Conservation (phyloP, 92 coral and sea anemone species). For the Bergia sp. region DNA sequence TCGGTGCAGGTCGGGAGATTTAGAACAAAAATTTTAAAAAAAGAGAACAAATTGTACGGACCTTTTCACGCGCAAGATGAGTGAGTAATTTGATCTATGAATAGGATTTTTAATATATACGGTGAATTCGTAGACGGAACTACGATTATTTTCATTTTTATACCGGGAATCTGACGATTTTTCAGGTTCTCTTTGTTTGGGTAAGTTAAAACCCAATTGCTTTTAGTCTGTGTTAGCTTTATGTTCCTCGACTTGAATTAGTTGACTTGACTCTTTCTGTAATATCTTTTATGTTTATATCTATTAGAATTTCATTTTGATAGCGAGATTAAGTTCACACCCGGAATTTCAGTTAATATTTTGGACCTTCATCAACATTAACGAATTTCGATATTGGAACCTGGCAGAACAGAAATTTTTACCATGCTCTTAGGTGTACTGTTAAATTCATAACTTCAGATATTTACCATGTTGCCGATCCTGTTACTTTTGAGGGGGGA, state of each 20-base stretch:
- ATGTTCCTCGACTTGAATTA: neutral
- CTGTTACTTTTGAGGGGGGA: too few relatives aligned
- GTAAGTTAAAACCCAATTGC: constrained; percentile 24
- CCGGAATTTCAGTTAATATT: too few relatives aligned
- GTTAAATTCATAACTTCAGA: too few relatives aligned
- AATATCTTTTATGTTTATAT: neutral
- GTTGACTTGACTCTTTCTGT: neutral
- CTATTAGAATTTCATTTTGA: too few relatives aligned
- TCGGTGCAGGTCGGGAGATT: neutral
- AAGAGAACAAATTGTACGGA: neutral
- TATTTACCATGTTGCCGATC: too few relatives aligned
- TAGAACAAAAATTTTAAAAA: neutral
- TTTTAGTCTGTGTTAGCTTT: neutral
- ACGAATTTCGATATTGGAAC: too few relatives aligned
- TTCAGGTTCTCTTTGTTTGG: constrained; percentile 29
- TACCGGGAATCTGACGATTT: neutral
- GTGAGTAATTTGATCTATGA: constrained; percentile 7
- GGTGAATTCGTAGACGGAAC: constrained; percentile 14
- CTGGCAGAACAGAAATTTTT: too few relatives aligned
- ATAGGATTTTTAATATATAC: constrained; percentile 45
- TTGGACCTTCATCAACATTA: too few relatives aligned
- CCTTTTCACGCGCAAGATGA: neutral
- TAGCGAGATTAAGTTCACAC: too few relatives aligned
- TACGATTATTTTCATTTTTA: constrained; percentile 24
- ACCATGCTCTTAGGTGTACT: too few relatives aligned